Conservation (phyloP, 2,888 invertebrate species). For the Craniophora ligustri region DNA sequence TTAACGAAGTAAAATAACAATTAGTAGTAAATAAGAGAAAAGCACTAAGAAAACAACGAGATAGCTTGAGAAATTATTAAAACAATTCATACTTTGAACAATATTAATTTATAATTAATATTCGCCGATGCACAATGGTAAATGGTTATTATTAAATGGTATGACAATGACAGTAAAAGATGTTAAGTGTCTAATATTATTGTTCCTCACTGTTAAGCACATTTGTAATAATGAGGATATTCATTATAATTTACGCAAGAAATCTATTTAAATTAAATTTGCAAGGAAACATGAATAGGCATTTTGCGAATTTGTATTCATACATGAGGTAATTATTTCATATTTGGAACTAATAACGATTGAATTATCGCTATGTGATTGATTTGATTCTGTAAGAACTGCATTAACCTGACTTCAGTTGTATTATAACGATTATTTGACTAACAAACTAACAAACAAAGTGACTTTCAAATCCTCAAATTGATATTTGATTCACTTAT, state of each 20-base stretch:
- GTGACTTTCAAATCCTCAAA: constrained; percentile 14
- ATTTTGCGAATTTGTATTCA: neutral
- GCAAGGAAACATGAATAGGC: neutral
- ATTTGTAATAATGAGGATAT: too few species aligned
- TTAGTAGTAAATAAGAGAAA: constrained; percentile 33
- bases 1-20: constrained; percentile 2
- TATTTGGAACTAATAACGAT: constrained; percentile 27
- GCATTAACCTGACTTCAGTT: constrained; percentile 14
- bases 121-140: neutral
- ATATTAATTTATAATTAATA: neutral
- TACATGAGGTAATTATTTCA: constrained; percentile 6
- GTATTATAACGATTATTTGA: constrained; percentile 20
- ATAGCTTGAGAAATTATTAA: constrained; percentile 22
- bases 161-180: too few species aligned
- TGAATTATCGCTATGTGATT: constrained; percentile 22
- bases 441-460: constrained; percentile 6
- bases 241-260: neutral
- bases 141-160: too few species aligned
- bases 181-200: too few species aligned
- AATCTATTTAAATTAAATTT: neutral
- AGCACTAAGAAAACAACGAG: constrained; percentile 31
- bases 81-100: constrained; percentile 19
- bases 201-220: too few species aligned
- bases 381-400: constrained; percentile 18
- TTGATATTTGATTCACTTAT: constrained; percentile 12